Evolutionary conservation across 2,888 invertebrate species (phyloP), one percentile per base, ranked within the genome.

Genomic region (Trissolcus brochymenae): DNA sequence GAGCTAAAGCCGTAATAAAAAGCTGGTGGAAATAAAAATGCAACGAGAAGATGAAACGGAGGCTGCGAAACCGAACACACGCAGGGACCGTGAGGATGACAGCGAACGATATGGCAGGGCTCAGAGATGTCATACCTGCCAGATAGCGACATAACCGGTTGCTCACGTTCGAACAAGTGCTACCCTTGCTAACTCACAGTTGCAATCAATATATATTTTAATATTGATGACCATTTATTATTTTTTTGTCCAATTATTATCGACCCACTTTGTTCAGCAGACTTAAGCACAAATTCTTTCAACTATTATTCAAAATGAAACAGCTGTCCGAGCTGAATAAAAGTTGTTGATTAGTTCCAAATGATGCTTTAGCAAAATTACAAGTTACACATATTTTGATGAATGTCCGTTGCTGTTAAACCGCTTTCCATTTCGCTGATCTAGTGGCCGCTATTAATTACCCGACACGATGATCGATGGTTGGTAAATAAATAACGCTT

Each of bases 61-160:
- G 65, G 43, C 43, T 46, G 60, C 46, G 50, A 54, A 62, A 50
- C 43, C 29, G 76, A 64, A 62, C 54, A 53, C 50, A 56, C 7
- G 56, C n/a, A 17, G 40, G 25, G 50, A 50, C 13, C 46, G 59
- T 17, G 56, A 70, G 59, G 60, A 66, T 49, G 65, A 70, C 56
- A 57, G 76, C 76, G 70, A 71, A 77, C 75, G 67, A 74, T 74
- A 72, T 25, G 70, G 53, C 60, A 53, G 85, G 86, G 84, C 85
- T 86, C 83, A 84, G 84, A 87, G 85, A 87, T 87, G 88, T 88
- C 88, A 87, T 87, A 88, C 86, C 86, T 86, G 87, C 87, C 87
- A 87, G 85, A 84, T 86, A 83, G 83, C 78, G 81, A 71, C 64
- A 54, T 64, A 80, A 76, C 77, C 64, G 79, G 76, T 79, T 74